These are phyloP conservation scores for Drosophila birchii DNA, from an alignment of 2,888 invertebrate species.

Conservation along the genomic window DNA sequence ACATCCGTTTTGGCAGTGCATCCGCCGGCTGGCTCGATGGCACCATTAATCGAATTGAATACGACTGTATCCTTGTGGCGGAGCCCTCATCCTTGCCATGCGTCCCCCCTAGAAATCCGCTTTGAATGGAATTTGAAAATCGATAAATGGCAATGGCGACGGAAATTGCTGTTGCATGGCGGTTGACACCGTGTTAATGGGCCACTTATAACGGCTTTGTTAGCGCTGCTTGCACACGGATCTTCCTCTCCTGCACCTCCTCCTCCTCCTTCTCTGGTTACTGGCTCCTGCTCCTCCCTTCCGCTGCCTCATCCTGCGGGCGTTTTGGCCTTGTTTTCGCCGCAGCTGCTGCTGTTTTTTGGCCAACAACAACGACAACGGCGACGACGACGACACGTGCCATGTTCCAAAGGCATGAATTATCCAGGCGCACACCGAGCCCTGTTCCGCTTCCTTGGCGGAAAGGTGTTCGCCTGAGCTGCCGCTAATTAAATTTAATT, in stretches of 20 bases:
- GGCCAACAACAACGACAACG: conserved; percentile 20
- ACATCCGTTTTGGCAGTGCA: conserved; percentile 30
- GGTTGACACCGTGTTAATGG: conserved; percentile 59
- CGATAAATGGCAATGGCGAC: conserved; percentile 38
- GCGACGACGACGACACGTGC: conserved; percentile 33
- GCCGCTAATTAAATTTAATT: conserved; percentile 80
- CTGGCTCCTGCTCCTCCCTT: neutral
- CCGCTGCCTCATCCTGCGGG: neutral
- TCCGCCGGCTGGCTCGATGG: conserved; percentile 23
- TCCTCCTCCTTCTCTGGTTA: neutral
- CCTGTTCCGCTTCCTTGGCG: conserved; percentile 28
- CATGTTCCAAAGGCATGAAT: conserved; percentile 38
- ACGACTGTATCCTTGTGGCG: conserved; percentile 31
- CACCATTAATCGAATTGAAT: conserved; percentile 39
- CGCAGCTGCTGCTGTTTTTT: conserved; percentile 33
- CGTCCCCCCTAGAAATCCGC: conserved; percentile 13
- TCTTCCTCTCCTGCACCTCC: neutral
- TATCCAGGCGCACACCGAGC: conserved; percentile 22
- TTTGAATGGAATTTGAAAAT: conserved; percentile 51
- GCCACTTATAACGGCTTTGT: conserved; percentile 54
- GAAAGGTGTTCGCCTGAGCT: conserved; percentile 66
- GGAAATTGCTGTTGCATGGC: conserved; percentile 60
- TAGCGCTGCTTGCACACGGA: conserved; percentile 35
- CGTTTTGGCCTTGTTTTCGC: conserved; percentile 13
- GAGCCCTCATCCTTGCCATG: neutral